phyloP scores from a whole-genome alignment of 2,113 vertebrate genomes.

The Taurulus bubalis region DNA sequence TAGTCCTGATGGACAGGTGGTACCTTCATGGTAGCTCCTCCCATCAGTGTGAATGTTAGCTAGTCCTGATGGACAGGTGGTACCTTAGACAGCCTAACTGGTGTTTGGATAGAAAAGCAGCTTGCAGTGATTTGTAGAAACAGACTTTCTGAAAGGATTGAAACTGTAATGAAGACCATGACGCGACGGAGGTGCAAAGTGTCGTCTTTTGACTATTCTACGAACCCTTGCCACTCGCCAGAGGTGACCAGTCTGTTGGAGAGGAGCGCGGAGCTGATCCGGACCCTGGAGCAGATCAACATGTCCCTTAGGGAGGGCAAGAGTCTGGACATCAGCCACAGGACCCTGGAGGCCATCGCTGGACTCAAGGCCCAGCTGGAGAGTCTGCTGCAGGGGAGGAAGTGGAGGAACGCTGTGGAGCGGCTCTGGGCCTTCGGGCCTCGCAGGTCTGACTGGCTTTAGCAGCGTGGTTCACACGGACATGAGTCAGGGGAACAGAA shows the following conservation, averaged over 20 bases:
- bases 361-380: constrained; percentile 88
- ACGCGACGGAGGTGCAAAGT: background rate
- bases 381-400: constrained; percentile 87
- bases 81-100: too few relatives aligned
- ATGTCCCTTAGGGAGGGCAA: constrained; percentile 88
- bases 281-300: constrained; percentile 90
- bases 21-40: too few relatives aligned
- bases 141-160: too few relatives aligned
- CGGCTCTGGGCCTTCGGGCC: constrained; percentile 96
- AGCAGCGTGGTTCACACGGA: background rate
- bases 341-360: constrained; percentile 85
- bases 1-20: too few relatives aligned
- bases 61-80: too few relatives aligned
- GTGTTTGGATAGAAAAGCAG: background rate
- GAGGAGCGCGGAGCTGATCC: constrained; percentile 88
- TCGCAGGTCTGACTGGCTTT: constrained; percentile 81
- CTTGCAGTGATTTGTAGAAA: background rate
- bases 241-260: constrained; percentile 90
- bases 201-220: background rate
- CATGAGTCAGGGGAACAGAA: background rate
- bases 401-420: constrained; percentile 91
- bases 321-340: constrained; percentile 81
- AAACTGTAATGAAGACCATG: too few relatives aligned
- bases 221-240: constrained; percentile 13
- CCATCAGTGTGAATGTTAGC: too few relatives aligned